Conservation (phyloP, 2,888 invertebrate species). For the Calephelis perditalis region DNA sequence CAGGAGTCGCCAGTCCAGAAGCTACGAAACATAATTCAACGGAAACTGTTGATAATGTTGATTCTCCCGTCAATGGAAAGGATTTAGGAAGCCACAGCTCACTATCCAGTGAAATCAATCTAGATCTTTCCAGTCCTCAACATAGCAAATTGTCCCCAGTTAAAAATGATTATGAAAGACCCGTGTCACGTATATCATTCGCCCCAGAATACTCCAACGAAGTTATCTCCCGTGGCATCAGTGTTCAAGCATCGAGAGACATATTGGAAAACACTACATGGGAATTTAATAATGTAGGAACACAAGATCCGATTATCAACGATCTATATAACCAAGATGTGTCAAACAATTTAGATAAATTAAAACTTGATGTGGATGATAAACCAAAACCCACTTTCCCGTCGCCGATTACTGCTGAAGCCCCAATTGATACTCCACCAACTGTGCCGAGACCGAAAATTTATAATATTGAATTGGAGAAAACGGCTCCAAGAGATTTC, state of each 20-base stretch:
- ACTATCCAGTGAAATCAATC: conserved; percentile 76
- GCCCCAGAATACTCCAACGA: conserved; percentile 62
- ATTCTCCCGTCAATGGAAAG: conserved; percentile 63
- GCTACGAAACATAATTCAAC: conserved; percentile 76
- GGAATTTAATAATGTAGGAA: conserved; percentile 56
- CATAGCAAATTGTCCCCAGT: conserved; percentile 53
- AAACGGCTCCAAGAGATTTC: conserved; percentile 46
- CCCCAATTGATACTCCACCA: conserved; percentile 38
- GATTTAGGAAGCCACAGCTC: conserved; percentile 67
- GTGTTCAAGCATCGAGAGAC: conserved; percentile 55
- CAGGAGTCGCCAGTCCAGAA: conserved; percentile 77
- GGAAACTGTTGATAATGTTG: conserved; percentile 69
- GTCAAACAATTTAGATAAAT: conserved; percentile 45
- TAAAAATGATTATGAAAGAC: conserved; percentile 57
- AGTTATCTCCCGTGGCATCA: conserved; percentile 61
- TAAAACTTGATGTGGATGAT: conserved; percentile 56
- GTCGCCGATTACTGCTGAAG: conserved; percentile 43
- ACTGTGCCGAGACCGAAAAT: conserved; percentile 48
- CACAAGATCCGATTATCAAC: conserved; percentile 37
- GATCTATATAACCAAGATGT: conserved; percentile 44
- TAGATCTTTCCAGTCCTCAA: conserved; percentile 75
- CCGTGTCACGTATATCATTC: conserved; percentile 53
- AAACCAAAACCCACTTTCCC: conserved; percentile 44
- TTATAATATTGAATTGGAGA: conserved; percentile 51
- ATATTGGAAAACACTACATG: conserved; percentile 54